These are phyloP conservation scores for Amphiprion ocellaris DNA, from an alignment of 2,113 vertebrate genomes.

Conservation along the genomic window DNA sequence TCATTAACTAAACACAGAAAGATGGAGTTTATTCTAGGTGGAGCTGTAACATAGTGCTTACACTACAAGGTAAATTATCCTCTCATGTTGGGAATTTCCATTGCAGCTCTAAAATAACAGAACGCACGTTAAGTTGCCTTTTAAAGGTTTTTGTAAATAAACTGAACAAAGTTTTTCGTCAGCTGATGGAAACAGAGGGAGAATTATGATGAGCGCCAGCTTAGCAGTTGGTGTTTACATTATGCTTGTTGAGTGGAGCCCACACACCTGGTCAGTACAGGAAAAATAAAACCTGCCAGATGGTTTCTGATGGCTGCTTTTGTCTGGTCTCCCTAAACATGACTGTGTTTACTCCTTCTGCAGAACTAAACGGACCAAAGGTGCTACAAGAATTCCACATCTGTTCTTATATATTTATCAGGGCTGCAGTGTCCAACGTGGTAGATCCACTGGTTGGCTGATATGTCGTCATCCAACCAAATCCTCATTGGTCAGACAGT, in stretches of 20 bases:
- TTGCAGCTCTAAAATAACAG: neutral
- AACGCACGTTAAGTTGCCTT: neutral
- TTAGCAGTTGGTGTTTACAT: conserved; percentile 45
- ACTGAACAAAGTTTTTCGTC: neutral
- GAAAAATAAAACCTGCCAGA: conserved; percentile 39
- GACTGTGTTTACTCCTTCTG: neutral
- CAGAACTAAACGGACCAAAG: neutral
- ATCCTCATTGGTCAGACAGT: no score
- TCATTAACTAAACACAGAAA: neutral
- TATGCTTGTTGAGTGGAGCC: conserved; percentile 31
- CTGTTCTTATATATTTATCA: no score
- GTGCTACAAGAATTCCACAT: neutral
- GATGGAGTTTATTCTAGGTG: neutral
- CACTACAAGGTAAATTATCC: neutral
- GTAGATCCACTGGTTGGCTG: no score
- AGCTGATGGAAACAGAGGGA: neutral
- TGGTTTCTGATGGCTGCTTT: conserved; percentile 16
- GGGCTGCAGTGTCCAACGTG: no score
- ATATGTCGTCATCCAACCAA: no score
- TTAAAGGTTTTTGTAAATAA: neutral
- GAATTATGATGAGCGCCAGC: neutral
- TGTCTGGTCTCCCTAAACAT: neutral
- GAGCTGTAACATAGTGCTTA: neutral
- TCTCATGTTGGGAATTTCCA: neutral
- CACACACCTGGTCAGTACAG: conserved; percentile 36